Percentiles rank a stretch among this genome's conserved stretches.
phyloP scores from a whole-genome alignment of 2,113 vertebrate genomes.

The Nestor notabilis region DNA sequence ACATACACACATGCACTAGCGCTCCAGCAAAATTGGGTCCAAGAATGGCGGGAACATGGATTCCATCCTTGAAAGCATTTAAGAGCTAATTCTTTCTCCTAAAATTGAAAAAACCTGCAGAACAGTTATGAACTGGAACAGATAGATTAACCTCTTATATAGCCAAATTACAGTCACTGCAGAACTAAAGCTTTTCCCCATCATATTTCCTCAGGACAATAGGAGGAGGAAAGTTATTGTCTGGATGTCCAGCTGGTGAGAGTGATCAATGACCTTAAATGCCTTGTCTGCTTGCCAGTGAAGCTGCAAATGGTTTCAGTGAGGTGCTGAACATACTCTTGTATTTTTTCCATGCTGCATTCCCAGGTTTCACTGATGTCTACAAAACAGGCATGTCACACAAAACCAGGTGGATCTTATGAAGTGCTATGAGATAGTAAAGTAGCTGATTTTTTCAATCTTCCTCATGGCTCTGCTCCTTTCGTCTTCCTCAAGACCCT shows the following conservation, averaged over 20 bases:
- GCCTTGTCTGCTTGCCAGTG: background rate
- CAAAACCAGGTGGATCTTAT: background rate
- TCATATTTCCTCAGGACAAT: background rate
- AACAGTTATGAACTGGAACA: background rate
- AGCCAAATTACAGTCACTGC: background rate
- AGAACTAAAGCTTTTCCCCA: background rate
- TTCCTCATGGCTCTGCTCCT: background rate
- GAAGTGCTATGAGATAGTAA: background rate
- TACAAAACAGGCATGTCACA: background rate
- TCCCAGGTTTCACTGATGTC: background rate
- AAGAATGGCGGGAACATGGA: background rate
- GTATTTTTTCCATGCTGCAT: background rate
- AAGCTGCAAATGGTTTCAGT: background rate
- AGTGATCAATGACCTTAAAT: background rate
- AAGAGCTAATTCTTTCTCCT: background rate
- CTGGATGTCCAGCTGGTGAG: background rate
- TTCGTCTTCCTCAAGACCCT: background rate
- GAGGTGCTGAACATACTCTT: background rate
- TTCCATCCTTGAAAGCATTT: background rate
- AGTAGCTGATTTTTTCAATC: background rate
- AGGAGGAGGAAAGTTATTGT: background rate
- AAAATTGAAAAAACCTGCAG: background rate
- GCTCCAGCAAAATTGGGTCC: background rate
- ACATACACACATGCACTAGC: background rate
- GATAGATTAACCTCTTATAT: background rate